These are phyloP conservation scores for Melanostigma gelatinosum DNA, from an alignment of 2,113 vertebrate genomes.

Conservation along the genomic window DNA sequence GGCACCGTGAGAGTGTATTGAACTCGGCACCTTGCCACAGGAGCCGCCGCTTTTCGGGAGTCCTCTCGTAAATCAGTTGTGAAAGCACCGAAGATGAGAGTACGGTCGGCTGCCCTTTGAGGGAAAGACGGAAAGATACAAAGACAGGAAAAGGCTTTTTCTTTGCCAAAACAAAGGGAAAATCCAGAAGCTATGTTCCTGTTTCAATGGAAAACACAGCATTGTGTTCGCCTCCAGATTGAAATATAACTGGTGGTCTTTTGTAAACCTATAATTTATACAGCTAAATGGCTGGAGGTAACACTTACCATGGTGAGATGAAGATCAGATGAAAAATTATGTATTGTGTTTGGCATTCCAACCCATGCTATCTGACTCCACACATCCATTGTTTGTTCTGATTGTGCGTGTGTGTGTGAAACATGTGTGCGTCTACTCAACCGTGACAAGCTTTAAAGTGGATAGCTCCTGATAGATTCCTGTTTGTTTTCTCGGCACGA, in stretches of 20 bases:
- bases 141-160: constrained; percentile 41
- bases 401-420: constrained; percentile 1
- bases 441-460: constrained; percentile 52
- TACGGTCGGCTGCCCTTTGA: constrained; percentile 19
- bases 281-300: background rate
- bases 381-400: constrained; percentile 30
- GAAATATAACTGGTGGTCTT: background rate
- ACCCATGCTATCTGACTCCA: constrained; percentile 33
- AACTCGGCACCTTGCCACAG: constrained; percentile 47
- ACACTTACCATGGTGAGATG: constrained; percentile 27
- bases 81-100: constrained; percentile 59
- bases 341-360: constrained; percentile 43
- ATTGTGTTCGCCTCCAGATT: constrained; percentile 23
- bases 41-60: constrained; percentile 43
- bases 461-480: constrained; percentile 47
- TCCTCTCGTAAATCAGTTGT: constrained; percentile 53
- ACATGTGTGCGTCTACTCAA: constrained; percentile 13
- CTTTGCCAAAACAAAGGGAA: constrained; percentile 36
- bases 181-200: constrained; percentile 18
- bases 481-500: constrained; percentile 66
- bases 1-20: constrained; percentile 24
- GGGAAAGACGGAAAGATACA: constrained; percentile 53
- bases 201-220: constrained; percentile 10
- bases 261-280: constrained; percentile 15
- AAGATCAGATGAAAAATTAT: constrained; percentile 30